phyloP scores from a whole-genome alignment of 2,888 invertebrate genomes.

The Nymphalis c-album region DNA sequence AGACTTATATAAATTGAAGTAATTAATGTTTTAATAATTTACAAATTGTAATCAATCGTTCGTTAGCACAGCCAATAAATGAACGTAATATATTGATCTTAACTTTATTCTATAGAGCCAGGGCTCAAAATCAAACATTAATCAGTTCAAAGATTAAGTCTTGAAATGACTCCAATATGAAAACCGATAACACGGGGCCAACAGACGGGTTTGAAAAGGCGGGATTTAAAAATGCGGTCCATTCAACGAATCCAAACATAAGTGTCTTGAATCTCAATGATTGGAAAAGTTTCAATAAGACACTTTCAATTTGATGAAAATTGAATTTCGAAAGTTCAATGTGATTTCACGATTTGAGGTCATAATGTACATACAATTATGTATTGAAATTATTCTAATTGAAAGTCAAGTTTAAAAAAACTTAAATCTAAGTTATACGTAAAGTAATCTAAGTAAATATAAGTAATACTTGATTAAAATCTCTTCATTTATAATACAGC shows the following conservation, averaged over 20 bases:
- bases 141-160: conserved; percentile 18
- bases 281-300: conserved; percentile 65
- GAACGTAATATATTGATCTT: too few relatives aligned
- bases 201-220: conserved; percentile 20
- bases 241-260: conserved; percentile 28
- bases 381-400: too few relatives aligned
- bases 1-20: too few relatives aligned
- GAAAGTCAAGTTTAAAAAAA: too few relatives aligned
- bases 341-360: neutral
- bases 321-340: conserved; percentile 8
- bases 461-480: too few relatives aligned
- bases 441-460: too few relatives aligned
- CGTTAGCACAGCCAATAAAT: too few relatives aligned
- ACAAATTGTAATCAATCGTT: too few relatives aligned
- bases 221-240: conserved; percentile 22
- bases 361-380: neutral
- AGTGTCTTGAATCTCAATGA: conserved; percentile 47
- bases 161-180: conserved; percentile 29
- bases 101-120: neutral
- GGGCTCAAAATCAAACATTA: neutral
- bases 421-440: too few relatives aligned
- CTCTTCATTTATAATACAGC: too few relatives aligned
- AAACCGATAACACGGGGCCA: conserved; percentile 19
- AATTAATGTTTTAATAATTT: too few relatives aligned
- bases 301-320: conserved; percentile 46